phyloP scores from a whole-genome alignment of 2,113 vertebrate genomes.

The Marmota flaviventris region DNA sequence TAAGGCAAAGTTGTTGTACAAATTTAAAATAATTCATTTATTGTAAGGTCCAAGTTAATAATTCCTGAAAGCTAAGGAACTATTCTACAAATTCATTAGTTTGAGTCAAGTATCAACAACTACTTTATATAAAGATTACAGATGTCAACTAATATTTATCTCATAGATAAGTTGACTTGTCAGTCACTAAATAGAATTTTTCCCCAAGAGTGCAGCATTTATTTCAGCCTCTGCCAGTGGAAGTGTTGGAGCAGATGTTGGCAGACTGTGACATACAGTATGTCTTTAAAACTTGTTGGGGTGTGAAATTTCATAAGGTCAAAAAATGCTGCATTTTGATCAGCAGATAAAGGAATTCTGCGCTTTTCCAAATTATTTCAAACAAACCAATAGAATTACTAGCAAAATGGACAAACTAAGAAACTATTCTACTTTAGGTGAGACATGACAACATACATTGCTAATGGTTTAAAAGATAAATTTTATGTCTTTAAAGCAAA shows the following conservation, averaged over 20 bases:
- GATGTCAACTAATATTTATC: constrained; percentile 71
- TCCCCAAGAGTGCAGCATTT: constrained; percentile 66
- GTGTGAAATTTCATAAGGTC: constrained; percentile 86
- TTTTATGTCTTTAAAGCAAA: constrained; percentile 46
- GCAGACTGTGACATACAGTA: constrained; percentile 84
- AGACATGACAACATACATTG: background rate
- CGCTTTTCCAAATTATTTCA: constrained; percentile 78
- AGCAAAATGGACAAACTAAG: constrained; percentile 18
- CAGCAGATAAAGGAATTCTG: constrained; percentile 77
- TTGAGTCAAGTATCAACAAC: background rate
- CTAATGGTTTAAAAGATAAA: constrained; percentile 21
- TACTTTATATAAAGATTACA: constrained; percentile 51
- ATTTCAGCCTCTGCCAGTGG: constrained; percentile 81
- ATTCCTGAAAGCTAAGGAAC: background rate
- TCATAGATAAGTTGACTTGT: constrained; percentile 61
- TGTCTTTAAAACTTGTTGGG: constrained; percentile 83
- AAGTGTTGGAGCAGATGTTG: constrained; percentile 84
- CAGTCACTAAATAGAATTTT: constrained; percentile 65
- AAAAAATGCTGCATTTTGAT: constrained; percentile 84
- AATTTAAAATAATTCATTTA: background rate
- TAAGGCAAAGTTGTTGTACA: too few species aligned
- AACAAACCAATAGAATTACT: constrained; percentile 68
- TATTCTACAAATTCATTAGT: background rate
- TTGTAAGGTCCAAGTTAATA: background rate
- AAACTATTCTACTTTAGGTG: background rate